Base-by-base conservation (phyloP, 2,113 vertebrate genomes). In the Meleagris gallopavo region DNA sequence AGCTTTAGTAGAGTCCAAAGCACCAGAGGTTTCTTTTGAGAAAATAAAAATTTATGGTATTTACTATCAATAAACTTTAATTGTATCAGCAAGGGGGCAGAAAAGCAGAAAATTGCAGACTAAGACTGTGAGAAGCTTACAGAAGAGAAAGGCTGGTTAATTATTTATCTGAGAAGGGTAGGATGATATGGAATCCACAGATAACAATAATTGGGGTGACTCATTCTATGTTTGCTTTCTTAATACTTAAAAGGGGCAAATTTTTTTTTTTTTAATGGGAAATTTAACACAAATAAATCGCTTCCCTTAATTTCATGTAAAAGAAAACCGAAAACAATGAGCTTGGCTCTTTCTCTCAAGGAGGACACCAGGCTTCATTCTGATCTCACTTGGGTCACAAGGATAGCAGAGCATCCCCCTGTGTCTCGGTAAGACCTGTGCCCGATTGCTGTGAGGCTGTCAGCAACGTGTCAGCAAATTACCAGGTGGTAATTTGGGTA, bases 1-100 rank as follows among this genome's bases (percentile, higher is more conserved):
- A 40, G 89, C 29, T 92, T 81, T 74, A 71, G 84, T 25, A 74
- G n/a, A 25, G 83, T 78, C 50, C 19, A 70, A 77, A 96, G 61
- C 75, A 94, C 65, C 30, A 70, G 76, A n/a, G 62, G n/a, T 92
- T 96, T 92, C 43, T 91, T 69, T 50, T 74, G 36, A 64, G 75
- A 86, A 94, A 84, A 90, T 85, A 86, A 82, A 94, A 94, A 82
- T 30, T 54, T 80, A 73, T 64, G 67, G 25, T 92, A 94, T 96
- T 97, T 93, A 79, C 61, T 95, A 62, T 95, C 88, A 96, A 60
- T 93, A 97, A 96, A 91, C 69, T 94, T 91, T 75, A 97, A 96
- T 92, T 92, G 32, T 90, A 88, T 85, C 94, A 96, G 83, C 76
- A 95, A 96, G 80, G 72, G 75, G 58, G 83, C 62, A 96, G 82